Percentiles rank a stretch among this genome's conserved stretches.
phyloP scores from a whole-genome alignment of 1,140 invertebrate genomes.

The Leptinotarsa undecemlineata region DNA sequence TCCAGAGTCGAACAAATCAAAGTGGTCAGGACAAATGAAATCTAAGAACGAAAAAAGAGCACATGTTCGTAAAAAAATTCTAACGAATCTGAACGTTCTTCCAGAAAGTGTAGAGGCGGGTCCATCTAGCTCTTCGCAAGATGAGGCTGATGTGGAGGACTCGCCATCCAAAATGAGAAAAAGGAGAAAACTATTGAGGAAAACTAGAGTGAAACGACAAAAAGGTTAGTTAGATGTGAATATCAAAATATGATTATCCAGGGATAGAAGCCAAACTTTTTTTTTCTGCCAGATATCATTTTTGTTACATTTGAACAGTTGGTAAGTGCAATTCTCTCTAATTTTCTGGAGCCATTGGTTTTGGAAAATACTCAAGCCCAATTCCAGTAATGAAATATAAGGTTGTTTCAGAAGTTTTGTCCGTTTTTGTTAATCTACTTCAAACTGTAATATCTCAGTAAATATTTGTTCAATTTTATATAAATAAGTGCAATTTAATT shows the following conservation, averaged over 20 bases:
- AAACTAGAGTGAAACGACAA: conserved; percentile 48
- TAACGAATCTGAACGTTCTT: conserved; percentile 40
- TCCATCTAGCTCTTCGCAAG: conserved; percentile 51
- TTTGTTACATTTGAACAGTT: no score
- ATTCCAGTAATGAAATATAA: no score
- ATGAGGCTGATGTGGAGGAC: conserved; percentile 51
- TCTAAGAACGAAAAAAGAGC: conserved; percentile 41
- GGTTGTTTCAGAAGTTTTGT: no score
- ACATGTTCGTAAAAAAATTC: conserved; percentile 45
- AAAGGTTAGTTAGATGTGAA: conserved; percentile 35
- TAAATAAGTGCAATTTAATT: no score
- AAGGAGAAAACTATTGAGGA: conserved; percentile 51
- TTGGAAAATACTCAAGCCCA: no score
- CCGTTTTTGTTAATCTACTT: no score
- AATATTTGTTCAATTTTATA: no score
- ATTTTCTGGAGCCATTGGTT: no score
- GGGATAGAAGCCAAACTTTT: no score
- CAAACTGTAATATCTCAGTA: no score
- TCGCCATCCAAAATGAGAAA: conserved; percentile 48
- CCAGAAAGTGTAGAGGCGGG: conserved; percentile 49
- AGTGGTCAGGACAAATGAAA: conserved; percentile 38
- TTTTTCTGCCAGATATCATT: no score
- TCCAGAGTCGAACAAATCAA: conserved; percentile 33
- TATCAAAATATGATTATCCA: not conserved
- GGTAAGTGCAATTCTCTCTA: no score